These are phyloP conservation scores for Podabrus alpinus DNA, from an alignment of 2,888 invertebrate species.

Conservation along the genomic window DNA sequence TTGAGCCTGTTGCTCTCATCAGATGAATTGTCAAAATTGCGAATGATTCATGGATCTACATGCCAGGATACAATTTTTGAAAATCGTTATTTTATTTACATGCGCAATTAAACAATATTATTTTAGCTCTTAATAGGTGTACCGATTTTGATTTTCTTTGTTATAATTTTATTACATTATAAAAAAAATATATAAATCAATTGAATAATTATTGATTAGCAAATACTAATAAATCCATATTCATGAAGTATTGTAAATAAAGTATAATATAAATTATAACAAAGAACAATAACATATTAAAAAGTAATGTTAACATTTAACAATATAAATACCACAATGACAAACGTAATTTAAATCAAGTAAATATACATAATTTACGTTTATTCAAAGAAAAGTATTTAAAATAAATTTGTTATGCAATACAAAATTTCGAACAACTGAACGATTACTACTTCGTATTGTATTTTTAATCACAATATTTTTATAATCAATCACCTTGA, in stretches of 20 bases:
- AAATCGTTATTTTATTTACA: no score
- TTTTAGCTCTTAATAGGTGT: no score
- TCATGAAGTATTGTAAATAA: neutral
- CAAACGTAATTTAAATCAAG: neutral
- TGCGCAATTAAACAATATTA: no score
- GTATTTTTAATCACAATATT: neutral
- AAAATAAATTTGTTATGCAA: neutral
- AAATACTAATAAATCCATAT: neutral
- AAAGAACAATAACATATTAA: neutral
- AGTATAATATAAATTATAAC: neutral
- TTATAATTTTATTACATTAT: no score
- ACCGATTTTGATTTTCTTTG: no score
- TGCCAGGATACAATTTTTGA: no score
- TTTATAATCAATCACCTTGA: neutral
- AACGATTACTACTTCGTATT: neutral
- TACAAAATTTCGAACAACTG: neutral
- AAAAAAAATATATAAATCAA: neutral
- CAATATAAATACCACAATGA: neutral
- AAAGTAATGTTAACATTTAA: neutral
- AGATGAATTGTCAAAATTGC: neutral
- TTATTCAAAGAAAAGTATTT: neutral
- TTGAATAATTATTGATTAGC: neutral
- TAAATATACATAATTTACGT: neutral
- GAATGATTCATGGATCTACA: no score
- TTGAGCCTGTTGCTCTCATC: neutral